A percentile compares a stretch with the other conserved stretches of the same genome.
Evolutionary conservation across 2,888 invertebrate species (phyloP).

Genomic region (Deilephila porcellus): DNA sequence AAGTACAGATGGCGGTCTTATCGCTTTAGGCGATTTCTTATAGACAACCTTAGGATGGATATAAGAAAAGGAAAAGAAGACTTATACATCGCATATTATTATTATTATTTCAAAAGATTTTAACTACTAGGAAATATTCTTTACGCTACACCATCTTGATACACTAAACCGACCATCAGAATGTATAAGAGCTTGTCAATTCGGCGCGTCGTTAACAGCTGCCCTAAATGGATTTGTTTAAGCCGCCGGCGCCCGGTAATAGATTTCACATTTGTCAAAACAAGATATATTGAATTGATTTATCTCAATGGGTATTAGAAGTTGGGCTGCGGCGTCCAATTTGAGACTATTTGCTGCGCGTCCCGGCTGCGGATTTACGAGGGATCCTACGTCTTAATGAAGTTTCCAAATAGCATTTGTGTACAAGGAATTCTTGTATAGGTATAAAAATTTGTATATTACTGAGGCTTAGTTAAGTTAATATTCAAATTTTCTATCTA

Average conservation of each 20-base stretch:
- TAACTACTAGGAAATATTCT: no score
- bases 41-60: no score
- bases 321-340: slow-evolving; percentile 16
- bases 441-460: no score
- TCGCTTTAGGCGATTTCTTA: no score
- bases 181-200: neutral
- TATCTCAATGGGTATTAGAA: slow-evolving; percentile 31
- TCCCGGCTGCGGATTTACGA: neutral
- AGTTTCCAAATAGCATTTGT: neutral
- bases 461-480: no score
- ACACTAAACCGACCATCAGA: no score
- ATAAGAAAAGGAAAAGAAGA: no score
- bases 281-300: slow-evolving; percentile 48
- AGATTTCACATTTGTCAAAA: slow-evolving; percentile 68
- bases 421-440: neutral
- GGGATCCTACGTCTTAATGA: neutral
- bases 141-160: no score
- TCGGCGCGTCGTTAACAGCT: neutral
- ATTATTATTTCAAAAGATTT: no score
- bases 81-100: no score
- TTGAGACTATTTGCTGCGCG: neutral
- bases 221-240: slow-evolving; percentile 57
- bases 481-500: no score
- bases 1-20: no score
- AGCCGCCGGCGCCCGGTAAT: slow-evolving; percentile 51